Evolutionary conservation across 2,797 vertebrate genomes (phyloP).

Genomic region (Leptodactylus fallax): DNA sequence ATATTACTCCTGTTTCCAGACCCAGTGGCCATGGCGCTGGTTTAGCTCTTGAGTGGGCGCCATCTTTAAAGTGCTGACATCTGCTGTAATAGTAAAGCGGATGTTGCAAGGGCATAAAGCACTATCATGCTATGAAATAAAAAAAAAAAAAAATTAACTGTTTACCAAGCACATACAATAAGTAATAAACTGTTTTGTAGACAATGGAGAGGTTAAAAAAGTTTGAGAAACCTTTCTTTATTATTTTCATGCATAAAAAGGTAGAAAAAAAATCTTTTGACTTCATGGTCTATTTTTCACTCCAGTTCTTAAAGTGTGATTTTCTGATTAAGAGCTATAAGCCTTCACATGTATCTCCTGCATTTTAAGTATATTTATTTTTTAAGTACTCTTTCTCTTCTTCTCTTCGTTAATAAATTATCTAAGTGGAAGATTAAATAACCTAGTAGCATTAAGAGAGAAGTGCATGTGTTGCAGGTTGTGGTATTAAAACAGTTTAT

Average conservation of each 20-base stretch:
- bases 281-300: neutral
- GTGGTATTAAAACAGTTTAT: conserved; percentile 43
- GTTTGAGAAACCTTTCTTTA: neutral
- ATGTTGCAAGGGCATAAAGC: too few species aligned
- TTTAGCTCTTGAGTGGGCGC: too few species aligned
- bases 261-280: neutral
- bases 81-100: too few species aligned
- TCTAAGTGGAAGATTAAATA: conserved; percentile 47
- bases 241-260: neutral
- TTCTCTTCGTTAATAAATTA: conserved; percentile 33
- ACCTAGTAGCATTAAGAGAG: conserved; percentile 21
- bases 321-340: conserved; percentile 3
- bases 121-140: too few species aligned
- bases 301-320: neutral
- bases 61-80: too few species aligned
- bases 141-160: too few species aligned
- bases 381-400: conserved; percentile 21
- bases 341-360: neutral
- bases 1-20: too few species aligned
- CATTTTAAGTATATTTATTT: conserved; percentile 36
- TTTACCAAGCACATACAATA: neutral
- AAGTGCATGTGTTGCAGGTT: conserved; percentile 43
- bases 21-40: too few species aligned
- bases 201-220: neutral
- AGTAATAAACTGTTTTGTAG: too few species aligned